These are phyloP conservation scores for Eristalis pertinax DNA, from an alignment of 2,888 invertebrate species.

Conservation along the genomic window DNA sequence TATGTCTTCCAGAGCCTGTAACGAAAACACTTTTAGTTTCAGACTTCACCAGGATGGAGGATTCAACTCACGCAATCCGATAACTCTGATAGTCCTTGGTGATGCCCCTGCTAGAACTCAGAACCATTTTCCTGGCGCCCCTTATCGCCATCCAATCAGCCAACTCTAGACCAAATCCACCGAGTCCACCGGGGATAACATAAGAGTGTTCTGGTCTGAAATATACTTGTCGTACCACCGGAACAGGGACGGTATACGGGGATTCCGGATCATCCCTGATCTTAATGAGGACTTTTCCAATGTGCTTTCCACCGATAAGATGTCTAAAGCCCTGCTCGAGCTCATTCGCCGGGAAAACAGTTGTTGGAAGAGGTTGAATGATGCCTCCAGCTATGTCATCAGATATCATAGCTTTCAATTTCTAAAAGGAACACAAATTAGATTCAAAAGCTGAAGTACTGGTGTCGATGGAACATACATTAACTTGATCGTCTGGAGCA, in stretches of 20 bases:
- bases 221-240: slow-evolving; percentile 76
- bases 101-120: slow-evolving; percentile 91
- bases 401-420: slow-evolving; percentile 83
- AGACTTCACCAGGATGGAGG: background rate
- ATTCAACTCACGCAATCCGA: slow-evolving; percentile 84
- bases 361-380: slow-evolving; percentile 86
- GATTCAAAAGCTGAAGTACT: background rate
- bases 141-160: slow-evolving; percentile 92
- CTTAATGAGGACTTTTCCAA: slow-evolving; percentile 86
- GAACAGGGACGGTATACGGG: slow-evolving; percentile 76
- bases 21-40: background rate
- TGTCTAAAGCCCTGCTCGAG: slow-evolving; percentile 88
- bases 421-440: slow-evolving; percentile 72
- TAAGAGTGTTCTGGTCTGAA: slow-evolving; percentile 81
- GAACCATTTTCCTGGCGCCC: slow-evolving; percentile 89
- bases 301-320: slow-evolving; percentile 88
- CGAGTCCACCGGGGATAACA: slow-evolving; percentile 90
- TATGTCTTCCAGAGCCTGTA: slow-evolving; percentile 87
- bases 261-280: slow-evolving; percentile 76
- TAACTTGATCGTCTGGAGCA: slow-evolving; percentile 80
- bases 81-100: slow-evolving; percentile 91
- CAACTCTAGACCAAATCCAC: slow-evolving; percentile 95
- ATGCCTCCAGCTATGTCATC: slow-evolving; percentile 86
- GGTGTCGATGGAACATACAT: slow-evolving; percentile 71
- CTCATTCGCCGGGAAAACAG: slow-evolving; percentile 85